Evolutionary conservation across 2,113 vertebrate species (phyloP), one percentile per base, ranked within the genome.

Genomic region (Caloenas nicobarica): DNA sequence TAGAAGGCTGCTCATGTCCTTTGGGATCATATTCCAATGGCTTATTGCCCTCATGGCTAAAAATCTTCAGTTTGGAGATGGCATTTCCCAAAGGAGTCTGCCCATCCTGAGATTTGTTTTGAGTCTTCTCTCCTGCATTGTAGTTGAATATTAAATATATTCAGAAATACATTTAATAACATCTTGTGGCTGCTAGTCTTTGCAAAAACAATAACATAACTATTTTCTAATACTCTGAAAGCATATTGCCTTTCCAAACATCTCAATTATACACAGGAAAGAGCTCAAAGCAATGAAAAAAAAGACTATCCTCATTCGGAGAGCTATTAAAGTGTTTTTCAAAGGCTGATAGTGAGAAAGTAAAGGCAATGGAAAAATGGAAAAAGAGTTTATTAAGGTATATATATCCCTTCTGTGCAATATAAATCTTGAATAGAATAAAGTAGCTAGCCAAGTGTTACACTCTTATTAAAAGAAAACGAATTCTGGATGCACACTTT

Each of bases 331-430:
- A 88, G 54, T 74, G 14, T 25, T 96, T 94, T 95, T 89, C 70
- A 90, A 88, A 88, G 73, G 38, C 82, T 90, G 69, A 86, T 94
- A 70, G 36, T 38, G 81, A 89, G 95, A 92, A 97, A 92, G 84
- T 57, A 91, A 96, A 88, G 56, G 88, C 83, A 96, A 62, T 40
- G 65, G 93, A 70, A 90, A 96, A 95, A 93, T 89, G 62, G 80
- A 88, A 85, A 81, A 93, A 87, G 51, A 86, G 68, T 96, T 96
- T 96, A 96, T 96, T 97, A 96, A 69, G n/a, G 72, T 76, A 93
- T 90, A 91, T 91, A 90, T 92, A 71, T 94, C 93, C 94, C 95
- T 86, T 96, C 91, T 94, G 95, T 89, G 90, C 51, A 86, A 86
- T 92, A 23, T 93, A 94, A 95, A 95, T 93, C 87, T 94, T 77